Conservation (phyloP, 2,113 vertebrate species). For the Atlantisia rogersi region DNA sequence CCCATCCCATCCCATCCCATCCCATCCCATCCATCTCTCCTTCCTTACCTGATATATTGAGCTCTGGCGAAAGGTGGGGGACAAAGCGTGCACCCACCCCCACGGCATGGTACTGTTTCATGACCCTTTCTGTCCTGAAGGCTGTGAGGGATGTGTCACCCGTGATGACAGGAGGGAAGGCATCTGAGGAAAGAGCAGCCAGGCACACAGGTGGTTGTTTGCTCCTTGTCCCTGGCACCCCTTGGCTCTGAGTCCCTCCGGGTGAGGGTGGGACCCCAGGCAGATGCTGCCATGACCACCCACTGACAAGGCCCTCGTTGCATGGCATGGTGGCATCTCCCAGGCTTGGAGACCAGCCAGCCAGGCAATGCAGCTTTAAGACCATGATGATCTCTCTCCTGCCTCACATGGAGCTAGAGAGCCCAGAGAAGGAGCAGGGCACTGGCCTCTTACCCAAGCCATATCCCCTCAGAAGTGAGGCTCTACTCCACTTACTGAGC, state of each 20-base stretch:
- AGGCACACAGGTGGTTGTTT: neutral
- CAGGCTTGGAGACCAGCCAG: neutral
- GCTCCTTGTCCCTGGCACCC: neutral
- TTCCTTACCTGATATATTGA: slow-evolving; percentile 39
- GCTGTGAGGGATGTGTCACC: neutral
- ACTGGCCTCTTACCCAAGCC: neutral
- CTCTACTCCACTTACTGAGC: slow-evolving; percentile 41
- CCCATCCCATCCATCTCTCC: neutral
- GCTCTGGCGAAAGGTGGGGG: neutral
- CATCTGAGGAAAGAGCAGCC: slow-evolving; percentile 28
- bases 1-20: neutral
- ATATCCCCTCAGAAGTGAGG: neutral
- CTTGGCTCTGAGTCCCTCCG: neutral
- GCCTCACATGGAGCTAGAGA: neutral
- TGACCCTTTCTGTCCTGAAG: slow-evolving; percentile 43
- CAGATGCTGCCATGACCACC: neutral
- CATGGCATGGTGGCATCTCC: neutral
- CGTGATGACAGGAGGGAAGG: neutral
- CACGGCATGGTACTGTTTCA: neutral
- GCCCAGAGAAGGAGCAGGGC: neutral
- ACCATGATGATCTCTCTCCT: neutral
- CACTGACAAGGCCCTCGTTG: neutral
- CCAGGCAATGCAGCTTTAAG: neutral
- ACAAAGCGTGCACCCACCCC: neutral
- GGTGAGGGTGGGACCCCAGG: neutral